Conservation (phyloP, 2,888 invertebrate species). For the Heliconius charithonia region DNA sequence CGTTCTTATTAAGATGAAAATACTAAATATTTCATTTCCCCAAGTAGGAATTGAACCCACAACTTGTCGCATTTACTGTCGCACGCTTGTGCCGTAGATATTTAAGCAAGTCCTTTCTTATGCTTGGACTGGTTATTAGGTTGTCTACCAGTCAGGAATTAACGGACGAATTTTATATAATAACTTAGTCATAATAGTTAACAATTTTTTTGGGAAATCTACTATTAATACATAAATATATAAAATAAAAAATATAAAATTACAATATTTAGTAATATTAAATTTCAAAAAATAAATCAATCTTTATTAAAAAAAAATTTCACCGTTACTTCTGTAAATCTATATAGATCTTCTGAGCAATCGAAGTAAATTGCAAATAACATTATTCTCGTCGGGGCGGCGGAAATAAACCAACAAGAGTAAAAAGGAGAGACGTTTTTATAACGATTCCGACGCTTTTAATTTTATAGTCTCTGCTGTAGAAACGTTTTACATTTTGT, state of each 20-base stretch:
- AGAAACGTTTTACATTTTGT: slow-evolving; percentile 4
- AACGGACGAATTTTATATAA: too few species aligned
- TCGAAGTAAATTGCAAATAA: slow-evolving; percentile 31
- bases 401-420: slow-evolving; percentile 42
- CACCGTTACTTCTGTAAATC: neutral
- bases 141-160: too few species aligned
- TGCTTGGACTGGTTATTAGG: too few species aligned
- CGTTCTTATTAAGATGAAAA: too few species aligned
- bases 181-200: too few species aligned
- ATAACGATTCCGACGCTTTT: slow-evolving; percentile 40
- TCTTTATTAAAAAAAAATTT: neutral
- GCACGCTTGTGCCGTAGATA: neutral
- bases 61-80: too few species aligned
- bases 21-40: too few species aligned
- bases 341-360: slow-evolving; percentile 23
- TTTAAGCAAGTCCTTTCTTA: neutral
- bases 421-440: slow-evolving; percentile 38
- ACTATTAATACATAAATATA: too few species aligned
- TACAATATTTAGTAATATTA: neutral
- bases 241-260: too few species aligned
- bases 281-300: neutral
- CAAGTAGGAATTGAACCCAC: too few species aligned
- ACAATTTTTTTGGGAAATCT: too few species aligned
- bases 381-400: slow-evolving; percentile 33
- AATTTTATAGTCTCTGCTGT: slow-evolving; percentile 39